These are phyloP conservation scores for Chloroclysta siterata DNA, from an alignment of 2,888 invertebrate genomes.

Conservation along the genomic window DNA sequence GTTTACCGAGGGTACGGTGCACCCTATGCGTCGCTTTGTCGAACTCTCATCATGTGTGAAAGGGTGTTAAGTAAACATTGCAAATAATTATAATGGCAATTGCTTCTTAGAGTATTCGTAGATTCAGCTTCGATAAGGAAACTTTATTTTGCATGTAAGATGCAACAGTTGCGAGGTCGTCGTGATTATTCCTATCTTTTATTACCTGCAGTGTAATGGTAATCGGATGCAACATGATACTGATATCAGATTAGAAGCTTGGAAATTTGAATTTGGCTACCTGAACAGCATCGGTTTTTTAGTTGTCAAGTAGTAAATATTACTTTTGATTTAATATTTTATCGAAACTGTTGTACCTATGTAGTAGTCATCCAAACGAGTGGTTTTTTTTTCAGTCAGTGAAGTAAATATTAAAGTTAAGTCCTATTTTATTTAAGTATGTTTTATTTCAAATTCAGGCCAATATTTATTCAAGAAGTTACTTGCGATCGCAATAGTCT, in stretches of 20 bases:
- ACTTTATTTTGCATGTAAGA: constrained; percentile 78
- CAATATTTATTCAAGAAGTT: neutral
- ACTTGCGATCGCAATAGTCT: neutral
- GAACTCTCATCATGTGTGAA: constrained; percentile 82
- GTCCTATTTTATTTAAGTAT: too few relatives aligned
- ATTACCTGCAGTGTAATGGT: constrained; percentile 76
- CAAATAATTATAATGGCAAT: constrained; percentile 84
- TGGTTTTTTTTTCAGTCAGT: too few relatives aligned
- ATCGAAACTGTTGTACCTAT: neutral
- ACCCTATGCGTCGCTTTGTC: constrained; percentile 68
- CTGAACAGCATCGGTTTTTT: constrained; percentile 38
- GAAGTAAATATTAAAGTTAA: too few relatives aligned
- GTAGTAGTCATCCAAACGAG: too few relatives aligned
- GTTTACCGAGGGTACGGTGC: constrained; percentile 51
- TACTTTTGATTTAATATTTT: neutral
- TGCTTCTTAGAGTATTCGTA: constrained; percentile 67
- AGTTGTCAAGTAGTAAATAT: neutral
- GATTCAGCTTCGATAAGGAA: constrained; percentile 76
- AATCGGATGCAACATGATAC: constrained; percentile 80
- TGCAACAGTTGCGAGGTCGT: constrained; percentile 64
- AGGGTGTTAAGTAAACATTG: constrained; percentile 86
- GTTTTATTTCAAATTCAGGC: too few relatives aligned
- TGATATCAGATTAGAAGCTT: constrained; percentile 80
- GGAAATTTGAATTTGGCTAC: constrained; percentile 59
- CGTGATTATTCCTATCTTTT: constrained; percentile 71